Evolutionary conservation across 2,113 vertebrate genomes (phyloP).

Genomic region (Syngnathus floridae): DNA sequence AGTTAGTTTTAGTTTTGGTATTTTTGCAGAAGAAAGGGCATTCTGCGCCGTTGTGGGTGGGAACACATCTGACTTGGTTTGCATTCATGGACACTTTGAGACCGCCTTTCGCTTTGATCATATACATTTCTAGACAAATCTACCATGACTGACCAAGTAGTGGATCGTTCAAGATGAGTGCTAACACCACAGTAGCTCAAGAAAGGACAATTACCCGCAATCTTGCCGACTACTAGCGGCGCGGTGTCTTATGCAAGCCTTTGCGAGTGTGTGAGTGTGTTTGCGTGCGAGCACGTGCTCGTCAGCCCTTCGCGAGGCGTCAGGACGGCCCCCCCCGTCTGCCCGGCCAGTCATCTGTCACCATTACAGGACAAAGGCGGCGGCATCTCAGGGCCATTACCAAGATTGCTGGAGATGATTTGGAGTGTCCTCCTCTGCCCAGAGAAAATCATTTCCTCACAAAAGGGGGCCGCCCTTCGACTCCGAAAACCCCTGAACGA

Average conservation of each 20-base stretch:
- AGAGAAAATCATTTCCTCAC: slow-evolving; percentile 71
- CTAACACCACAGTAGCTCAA: slow-evolving; percentile 57
- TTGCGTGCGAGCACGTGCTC: slow-evolving; percentile 30
- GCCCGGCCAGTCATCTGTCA: slow-evolving; percentile 72
- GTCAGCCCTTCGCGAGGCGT: slow-evolving; percentile 36
- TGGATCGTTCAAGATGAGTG: slow-evolving; percentile 65
- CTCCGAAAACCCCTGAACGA: slow-evolving; percentile 46
- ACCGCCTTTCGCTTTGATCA: too few species aligned
- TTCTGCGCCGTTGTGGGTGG: too few species aligned
- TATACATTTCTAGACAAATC: too few species aligned
- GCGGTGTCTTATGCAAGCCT: slow-evolving; percentile 68
- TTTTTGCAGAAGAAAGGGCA: too few species aligned
- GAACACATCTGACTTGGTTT: too few species aligned
- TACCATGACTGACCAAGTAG: slow-evolving; percentile 24
- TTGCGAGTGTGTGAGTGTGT: slow-evolving; percentile 44
- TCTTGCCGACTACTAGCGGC: slow-evolving; percentile 56
- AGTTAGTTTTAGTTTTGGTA: too few species aligned
- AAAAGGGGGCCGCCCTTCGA: slow-evolving; percentile 49
- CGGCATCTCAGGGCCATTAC: slow-evolving; percentile 74
- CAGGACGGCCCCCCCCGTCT: slow-evolving; percentile 55
- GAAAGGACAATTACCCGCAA: slow-evolving; percentile 72
- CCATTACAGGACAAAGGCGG: slow-evolving; percentile 73
- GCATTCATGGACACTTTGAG: too few species aligned
- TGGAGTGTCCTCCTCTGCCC: slow-evolving; percentile 75
- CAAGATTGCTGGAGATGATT: slow-evolving; percentile 79